Base-by-base conservation (phyloP, 2,797 vertebrate species). In the Phaenicophaeus curvirostris region DNA sequence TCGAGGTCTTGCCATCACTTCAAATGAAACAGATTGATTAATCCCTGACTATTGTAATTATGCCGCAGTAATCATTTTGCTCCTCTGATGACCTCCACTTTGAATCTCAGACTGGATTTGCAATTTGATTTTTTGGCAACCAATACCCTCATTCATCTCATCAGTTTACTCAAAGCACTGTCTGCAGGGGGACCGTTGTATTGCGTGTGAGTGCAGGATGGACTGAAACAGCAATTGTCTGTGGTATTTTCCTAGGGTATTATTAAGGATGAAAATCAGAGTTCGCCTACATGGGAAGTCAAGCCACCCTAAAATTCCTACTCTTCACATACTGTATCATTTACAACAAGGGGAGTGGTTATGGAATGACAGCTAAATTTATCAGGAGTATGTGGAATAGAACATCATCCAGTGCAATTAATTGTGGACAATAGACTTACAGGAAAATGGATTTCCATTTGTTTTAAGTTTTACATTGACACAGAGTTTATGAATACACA, bases 71-170 rank as follows among this genome's bases (percentile, higher is more conserved):
- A 89, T 87, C 87, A 66, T 63, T 90, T 87, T 89, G 65, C 18
- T 44, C 54, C 51, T 62, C 39, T 4, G 4, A 76, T 0, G 4
- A 81, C 58, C 76, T 95, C 28, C 51, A 65, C 62, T 61, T 63
- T 89, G 57, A 21, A 51, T 66, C 50, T 42, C 44, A 39, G 74
- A 50, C 28, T 57, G 69, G 62, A 87, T 25, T 28, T 67, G 30
- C 48, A 91, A 94, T 93, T 82, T 91, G 30, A 37, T 89, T 96
- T 89, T 92, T 84, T 77, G 44, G 66, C 46, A 55, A 8, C 31
- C 3, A 10, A 89, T 61, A 85, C 73, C 17, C 20, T 90, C 55
- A 48, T 96, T 81, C 28, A 65, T 93, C 66, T 85, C 65, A 76
- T 71, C 41, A 79, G n/a, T 35, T 81, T 88, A 35, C 50, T 77